Conservation (phyloP, 2,888 invertebrate species). For the Oscheius onirici region DNA sequence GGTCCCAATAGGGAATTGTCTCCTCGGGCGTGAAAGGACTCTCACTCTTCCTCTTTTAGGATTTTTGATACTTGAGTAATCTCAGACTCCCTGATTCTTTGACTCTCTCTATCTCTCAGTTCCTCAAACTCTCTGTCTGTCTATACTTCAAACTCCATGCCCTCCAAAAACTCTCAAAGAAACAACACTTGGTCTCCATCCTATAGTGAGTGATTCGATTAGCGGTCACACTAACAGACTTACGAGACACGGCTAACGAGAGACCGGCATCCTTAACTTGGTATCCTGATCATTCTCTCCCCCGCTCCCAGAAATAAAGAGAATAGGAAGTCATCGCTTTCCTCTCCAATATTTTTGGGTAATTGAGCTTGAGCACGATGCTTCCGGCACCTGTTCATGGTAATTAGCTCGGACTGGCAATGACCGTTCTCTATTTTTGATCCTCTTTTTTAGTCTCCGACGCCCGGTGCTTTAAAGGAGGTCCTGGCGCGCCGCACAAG, state of each 20-base stretch:
- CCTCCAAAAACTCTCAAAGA: not conserved
- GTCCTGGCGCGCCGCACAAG: too few relatives aligned
- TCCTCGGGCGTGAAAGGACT: not conserved
- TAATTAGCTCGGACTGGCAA: not conserved
- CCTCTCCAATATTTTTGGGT: not conserved
- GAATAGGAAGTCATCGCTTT: not conserved
- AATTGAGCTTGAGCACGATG: not conserved
- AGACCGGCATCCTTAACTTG: not conserved
- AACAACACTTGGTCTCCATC: slow-evolving; percentile 20
- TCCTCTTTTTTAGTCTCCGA: too few relatives aligned
- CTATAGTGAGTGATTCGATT: slow-evolving; percentile 22
- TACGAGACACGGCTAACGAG: slow-evolving; percentile 19
- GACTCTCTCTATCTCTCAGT: too few relatives aligned
- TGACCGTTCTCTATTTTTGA: too few relatives aligned
- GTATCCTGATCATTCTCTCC: not conserved
- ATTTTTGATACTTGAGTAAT: slow-evolving; percentile 1
- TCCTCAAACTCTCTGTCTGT: not conserved
- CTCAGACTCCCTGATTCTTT: not conserved
- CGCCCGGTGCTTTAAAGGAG: too few relatives aligned
- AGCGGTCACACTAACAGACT: slow-evolving; percentile 29
- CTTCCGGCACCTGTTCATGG: not conserved
- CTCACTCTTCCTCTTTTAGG: too few relatives aligned
- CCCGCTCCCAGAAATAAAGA: not conserved
- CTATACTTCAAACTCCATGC: not conserved
- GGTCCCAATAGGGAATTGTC: not conserved